A percentile compares a stretch with the other conserved stretches of the same genome.
Conservation (phyloP, 2,888 invertebrate species). For the Drosophila paranaensis region DNA sequence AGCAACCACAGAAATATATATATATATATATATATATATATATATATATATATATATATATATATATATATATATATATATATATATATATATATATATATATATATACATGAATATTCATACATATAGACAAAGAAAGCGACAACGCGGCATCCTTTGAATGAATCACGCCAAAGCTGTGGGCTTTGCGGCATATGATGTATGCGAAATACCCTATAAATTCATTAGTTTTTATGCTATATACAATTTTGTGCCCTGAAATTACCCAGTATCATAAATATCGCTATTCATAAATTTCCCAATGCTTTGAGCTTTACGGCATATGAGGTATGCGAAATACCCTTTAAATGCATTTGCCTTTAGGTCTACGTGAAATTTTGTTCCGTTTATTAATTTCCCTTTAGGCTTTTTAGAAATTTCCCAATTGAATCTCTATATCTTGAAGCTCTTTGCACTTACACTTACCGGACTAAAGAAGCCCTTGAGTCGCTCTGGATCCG, state of each 20-base stretch:
- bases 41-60: not conserved
- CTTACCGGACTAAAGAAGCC: conserved; percentile 84
- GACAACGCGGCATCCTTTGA: conserved; percentile 52
- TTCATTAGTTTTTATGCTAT: too few species aligned
- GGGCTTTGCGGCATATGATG: not conserved
- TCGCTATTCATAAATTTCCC: too few species aligned
- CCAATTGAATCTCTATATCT: too few species aligned
- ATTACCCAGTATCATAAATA: too few species aligned
- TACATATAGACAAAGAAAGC: not conserved
- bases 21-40: not conserved
- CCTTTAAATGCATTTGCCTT: conserved; percentile 6
- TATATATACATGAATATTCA: not conserved
- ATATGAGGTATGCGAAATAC: conserved; percentile 13
- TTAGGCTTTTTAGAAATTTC: not conserved
- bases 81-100: not conserved
- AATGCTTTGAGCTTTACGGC: too few species aligned
- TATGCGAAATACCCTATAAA: too few species aligned
- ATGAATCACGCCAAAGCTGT: conserved; percentile 35
- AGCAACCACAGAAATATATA: not conserved
- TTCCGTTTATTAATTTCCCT: not conserved
- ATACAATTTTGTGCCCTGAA: too few species aligned
- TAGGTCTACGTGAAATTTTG: too few species aligned
- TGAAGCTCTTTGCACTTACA: conserved; percentile 15
- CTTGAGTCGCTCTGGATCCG: conserved; percentile 82
- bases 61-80: too few species aligned